phyloP scores from a whole-genome alignment of 1,140 invertebrate species.

The Caenorhabditis briggsae region DNA sequence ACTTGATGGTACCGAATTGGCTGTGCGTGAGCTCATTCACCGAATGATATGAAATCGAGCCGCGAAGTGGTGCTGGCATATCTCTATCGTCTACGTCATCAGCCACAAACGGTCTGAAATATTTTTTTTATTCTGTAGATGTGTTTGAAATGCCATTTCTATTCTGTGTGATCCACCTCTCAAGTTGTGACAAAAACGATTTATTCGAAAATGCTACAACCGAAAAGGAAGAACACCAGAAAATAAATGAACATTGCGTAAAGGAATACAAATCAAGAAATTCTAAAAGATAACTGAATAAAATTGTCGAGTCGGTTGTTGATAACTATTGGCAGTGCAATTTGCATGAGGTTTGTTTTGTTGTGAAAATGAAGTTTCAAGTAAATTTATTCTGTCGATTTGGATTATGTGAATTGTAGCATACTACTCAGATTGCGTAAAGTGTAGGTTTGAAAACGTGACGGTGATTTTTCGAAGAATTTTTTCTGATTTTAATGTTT shows the following conservation, averaged over 20 bases:
- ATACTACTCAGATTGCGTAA: neutral
- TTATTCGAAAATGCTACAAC: conserved; percentile 53
- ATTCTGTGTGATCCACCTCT: conserved; percentile 25
- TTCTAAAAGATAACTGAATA: neutral
- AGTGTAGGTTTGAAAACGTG: too few relatives aligned
- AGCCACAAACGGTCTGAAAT: conserved; percentile 74
- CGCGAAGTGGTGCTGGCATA: conserved; percentile 66
- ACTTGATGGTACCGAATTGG: conserved; percentile 58
- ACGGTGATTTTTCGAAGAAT: too few relatives aligned
- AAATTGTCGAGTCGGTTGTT: neutral
- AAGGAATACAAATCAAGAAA: neutral
- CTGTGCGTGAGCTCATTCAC: conserved; percentile 65
- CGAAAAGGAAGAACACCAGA: conserved; percentile 28
- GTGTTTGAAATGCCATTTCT: neutral
- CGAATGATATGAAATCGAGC: conserved; percentile 70
- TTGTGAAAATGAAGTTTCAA: neutral
- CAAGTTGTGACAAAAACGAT: conserved; percentile 47
- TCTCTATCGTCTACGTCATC: conserved; percentile 71
- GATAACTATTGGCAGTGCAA: conserved; percentile 45
- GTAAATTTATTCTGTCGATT: neutral
- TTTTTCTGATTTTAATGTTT: conserved; percentile 11
- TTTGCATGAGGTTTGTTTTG: neutral
- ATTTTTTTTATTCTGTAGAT: neutral
- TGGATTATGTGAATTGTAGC: neutral
- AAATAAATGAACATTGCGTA: neutral